phyloP scores from a whole-genome alignment of 2,797 vertebrate species.

The Clarias pachynema region DNA sequence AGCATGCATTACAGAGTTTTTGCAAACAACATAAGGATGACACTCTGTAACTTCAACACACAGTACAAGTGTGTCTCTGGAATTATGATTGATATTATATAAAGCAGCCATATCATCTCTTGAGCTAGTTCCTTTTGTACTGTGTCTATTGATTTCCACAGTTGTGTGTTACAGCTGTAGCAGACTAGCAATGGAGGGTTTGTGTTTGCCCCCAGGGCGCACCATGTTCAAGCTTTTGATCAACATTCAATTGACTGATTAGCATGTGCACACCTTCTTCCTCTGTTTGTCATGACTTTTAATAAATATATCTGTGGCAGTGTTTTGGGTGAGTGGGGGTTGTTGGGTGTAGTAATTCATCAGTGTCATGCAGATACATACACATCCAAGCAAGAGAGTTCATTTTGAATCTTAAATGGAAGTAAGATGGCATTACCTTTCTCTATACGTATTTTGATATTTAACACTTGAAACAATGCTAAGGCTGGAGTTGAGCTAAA shows the following conservation, averaged over 20 bases:
- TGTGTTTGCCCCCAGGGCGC: slow-evolving; percentile 80
- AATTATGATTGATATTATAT: slow-evolving; percentile 5
- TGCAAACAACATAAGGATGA: not conserved
- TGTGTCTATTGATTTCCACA: slow-evolving; percentile 75
- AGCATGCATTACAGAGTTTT: not conserved
- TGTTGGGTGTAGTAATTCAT: slow-evolving; percentile 59
- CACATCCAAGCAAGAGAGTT: slow-evolving; percentile 10
- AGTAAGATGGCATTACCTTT: not conserved
- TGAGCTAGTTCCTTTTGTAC: slow-evolving; percentile 59
- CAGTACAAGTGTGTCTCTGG: too few species aligned
- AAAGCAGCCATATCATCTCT: slow-evolving; percentile 54
- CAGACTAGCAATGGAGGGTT: slow-evolving; percentile 69
- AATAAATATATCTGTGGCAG: slow-evolving; percentile 71
- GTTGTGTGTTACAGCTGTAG: slow-evolving; percentile 75
- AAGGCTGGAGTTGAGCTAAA: not conserved
- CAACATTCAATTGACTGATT: slow-evolving; percentile 80
- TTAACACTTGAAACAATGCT: not conserved
- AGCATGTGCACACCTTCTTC: slow-evolving; percentile 81
- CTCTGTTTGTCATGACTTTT: slow-evolving; percentile 80
- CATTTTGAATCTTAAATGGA: not conserved
- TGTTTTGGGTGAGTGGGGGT: not conserved
- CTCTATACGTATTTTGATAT: not conserved
- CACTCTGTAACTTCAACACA: not conserved
- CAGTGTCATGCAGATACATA: slow-evolving; percentile 25
- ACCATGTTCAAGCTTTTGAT: slow-evolving; percentile 85